These are phyloP conservation scores for Ascaphus truei DNA, from an alignment of 2,113 vertebrate species.

Conservation along the genomic window DNA sequence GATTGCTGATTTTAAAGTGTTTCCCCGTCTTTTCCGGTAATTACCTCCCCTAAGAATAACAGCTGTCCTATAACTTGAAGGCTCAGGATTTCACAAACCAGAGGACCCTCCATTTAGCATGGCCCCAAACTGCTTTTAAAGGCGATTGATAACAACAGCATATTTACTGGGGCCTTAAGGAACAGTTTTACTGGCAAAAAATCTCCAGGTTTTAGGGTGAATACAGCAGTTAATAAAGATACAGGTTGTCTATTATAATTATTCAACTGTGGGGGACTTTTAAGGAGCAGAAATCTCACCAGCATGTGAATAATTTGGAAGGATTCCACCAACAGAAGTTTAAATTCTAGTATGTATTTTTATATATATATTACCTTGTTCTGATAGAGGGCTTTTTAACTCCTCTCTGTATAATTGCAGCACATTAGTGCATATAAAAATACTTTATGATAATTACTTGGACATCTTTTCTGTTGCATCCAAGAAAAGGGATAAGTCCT, in stretches of 20 bases:
- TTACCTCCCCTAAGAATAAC: conserved; percentile 15
- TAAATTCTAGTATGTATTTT: too few relatives aligned
- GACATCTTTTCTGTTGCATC: too few relatives aligned
- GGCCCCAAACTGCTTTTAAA: conserved; percentile 31
- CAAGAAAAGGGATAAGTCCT: too few relatives aligned
- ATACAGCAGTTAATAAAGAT: conserved; percentile 25
- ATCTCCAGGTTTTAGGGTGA: conserved; percentile 17
- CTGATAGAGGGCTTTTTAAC: too few relatives aligned
- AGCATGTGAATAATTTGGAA: not conserved
- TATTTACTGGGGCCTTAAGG: conserved; percentile 24
- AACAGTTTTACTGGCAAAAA: conserved; percentile 27
- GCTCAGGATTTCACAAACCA: conserved; percentile 17
- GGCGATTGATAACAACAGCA: conserved; percentile 21
- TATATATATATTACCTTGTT: not conserved
- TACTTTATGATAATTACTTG: too few relatives aligned
- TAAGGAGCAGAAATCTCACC: not conserved
- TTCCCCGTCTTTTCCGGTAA: conserved; percentile 12
- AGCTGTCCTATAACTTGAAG: conserved; percentile 19
- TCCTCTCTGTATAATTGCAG: too few relatives aligned
- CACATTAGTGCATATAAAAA: too few relatives aligned
- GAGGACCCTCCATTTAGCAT: conserved; percentile 5
- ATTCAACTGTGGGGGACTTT: conserved; percentile 21
- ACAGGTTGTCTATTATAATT: conserved; percentile 19
- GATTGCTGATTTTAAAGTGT: not conserved
- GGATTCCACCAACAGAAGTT: not conserved